A percentile compares a stretch with the other conserved stretches of the same genome.
Evolutionary conservation across 2,888 invertebrate species (phyloP).

Genomic region (Aphelenchoides bicaudatus): DNA sequence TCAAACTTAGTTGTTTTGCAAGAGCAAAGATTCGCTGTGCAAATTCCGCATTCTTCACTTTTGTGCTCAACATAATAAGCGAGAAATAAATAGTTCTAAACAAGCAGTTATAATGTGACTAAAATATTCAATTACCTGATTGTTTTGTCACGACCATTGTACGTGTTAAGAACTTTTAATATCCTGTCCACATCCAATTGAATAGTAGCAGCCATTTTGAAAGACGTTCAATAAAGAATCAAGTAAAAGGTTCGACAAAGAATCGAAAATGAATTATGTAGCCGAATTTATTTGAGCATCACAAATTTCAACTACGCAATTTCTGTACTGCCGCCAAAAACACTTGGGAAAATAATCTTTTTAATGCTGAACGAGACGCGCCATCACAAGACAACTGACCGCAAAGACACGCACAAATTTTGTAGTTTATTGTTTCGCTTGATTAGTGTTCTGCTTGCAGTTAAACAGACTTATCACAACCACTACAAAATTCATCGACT

Average conservation of each 20-base stretch:
- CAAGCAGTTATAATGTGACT: background rate
- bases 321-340: too few species aligned
- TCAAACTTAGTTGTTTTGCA: conserved; percentile 44
- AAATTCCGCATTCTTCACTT: conserved; percentile 18
- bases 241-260: too few species aligned
- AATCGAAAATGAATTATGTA: too few species aligned
- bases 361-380: conserved; percentile 2
- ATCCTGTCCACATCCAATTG: conserved; percentile 13
- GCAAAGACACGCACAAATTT: too few species aligned
- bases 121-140: conserved; percentile 20
- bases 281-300: too few species aligned
- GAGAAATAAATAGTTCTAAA: conserved; percentile 30
- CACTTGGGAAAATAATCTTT: background rate
- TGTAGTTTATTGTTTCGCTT: too few species aligned
- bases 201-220: background rate
- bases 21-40: conserved; percentile 31
- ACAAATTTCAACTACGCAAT: too few species aligned
- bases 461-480: too few species aligned
- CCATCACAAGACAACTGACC: background rate
- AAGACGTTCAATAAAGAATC: too few species aligned
- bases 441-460: too few species aligned
- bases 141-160: conserved; percentile 28
- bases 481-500: too few species aligned
- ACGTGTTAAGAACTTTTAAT: conserved; percentile 22
- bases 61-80: conserved; percentile 24